phyloP scores from a whole-genome alignment of 2,113 vertebrate species.

The Sula dactylatra region DNA sequence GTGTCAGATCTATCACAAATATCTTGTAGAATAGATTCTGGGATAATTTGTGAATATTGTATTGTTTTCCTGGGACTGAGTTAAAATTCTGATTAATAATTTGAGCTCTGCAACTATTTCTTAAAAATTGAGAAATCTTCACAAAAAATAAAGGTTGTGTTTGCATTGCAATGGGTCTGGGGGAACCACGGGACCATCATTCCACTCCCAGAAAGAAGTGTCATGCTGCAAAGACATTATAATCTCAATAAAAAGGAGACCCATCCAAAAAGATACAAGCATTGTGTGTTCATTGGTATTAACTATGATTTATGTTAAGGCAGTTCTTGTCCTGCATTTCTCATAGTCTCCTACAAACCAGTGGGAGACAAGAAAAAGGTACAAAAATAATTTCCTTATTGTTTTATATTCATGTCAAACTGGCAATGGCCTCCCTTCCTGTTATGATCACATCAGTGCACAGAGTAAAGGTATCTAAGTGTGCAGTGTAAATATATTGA shows the following conservation, averaged over 20 bases:
- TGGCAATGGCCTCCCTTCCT: neutral
- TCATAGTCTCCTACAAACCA: neutral
- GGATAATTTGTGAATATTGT: neutral
- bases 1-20: neutral
- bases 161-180: neutral
- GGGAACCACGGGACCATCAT: neutral
- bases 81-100: neutral
- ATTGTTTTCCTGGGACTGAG: neutral
- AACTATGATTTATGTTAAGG: neutral
- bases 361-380: neutral
- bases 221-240: neutral
- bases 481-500: neutral
- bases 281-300: neutral
- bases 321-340: neutral
- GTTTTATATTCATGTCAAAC: neutral
- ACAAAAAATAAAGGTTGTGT: neutral
- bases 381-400: neutral
- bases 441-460: neutral
- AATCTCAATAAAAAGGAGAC: neutral
- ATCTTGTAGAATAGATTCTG: neutral
- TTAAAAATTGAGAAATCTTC: neutral
- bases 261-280: neutral
- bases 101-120: neutral
- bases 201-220: neutral
- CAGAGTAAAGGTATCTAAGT: neutral